These are phyloP conservation scores for Nephrocerus scutellatus DNA, from an alignment of 2,888 invertebrate genomes.

Conservation along the genomic window DNA sequence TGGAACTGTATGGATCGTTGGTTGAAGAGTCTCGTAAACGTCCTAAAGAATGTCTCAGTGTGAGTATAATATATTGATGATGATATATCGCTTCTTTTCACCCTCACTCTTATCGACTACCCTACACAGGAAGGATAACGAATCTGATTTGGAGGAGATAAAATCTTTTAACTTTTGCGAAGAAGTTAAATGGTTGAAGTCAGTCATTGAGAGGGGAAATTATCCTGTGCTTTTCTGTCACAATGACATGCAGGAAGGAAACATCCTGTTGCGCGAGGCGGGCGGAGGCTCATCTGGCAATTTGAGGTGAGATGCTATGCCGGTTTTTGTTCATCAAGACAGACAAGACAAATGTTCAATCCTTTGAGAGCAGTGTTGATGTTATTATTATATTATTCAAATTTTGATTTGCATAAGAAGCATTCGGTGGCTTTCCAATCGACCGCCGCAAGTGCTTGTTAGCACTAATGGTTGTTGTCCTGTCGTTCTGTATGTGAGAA, in stretches of 20 bases:
- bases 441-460: too few relatives aligned
- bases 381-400: too few relatives aligned
- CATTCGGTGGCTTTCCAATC: too few relatives aligned
- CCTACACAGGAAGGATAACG: slow-evolving; percentile 15
- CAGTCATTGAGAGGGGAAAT: slow-evolving; percentile 52
- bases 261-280: slow-evolving; percentile 51
- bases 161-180: slow-evolving; percentile 53
- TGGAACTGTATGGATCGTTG: slow-evolving; percentile 85
- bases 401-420: too few relatives aligned
- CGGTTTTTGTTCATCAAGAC: neutral
- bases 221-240: slow-evolving; percentile 90
- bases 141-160: slow-evolving; percentile 25
- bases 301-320: slow-evolving; percentile 19
- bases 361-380: too few relatives aligned
- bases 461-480: too few relatives aligned
- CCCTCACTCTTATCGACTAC: neutral
- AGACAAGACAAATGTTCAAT: too few relatives aligned
- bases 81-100: neutral
- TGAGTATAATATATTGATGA: slow-evolving; percentile 13
- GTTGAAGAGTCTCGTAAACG: slow-evolving; percentile 55
- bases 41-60: slow-evolving; percentile 37
- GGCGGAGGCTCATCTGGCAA: slow-evolving; percentile 15
- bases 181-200: slow-evolving; percentile 66
- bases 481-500: too few relatives aligned
- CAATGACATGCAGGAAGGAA: slow-evolving; percentile 89